Percentiles rank a stretch among this genome's conserved stretches.
Conservation (phyloP, 2,888 invertebrate species). For the Eubasilissa splendida region DNA sequence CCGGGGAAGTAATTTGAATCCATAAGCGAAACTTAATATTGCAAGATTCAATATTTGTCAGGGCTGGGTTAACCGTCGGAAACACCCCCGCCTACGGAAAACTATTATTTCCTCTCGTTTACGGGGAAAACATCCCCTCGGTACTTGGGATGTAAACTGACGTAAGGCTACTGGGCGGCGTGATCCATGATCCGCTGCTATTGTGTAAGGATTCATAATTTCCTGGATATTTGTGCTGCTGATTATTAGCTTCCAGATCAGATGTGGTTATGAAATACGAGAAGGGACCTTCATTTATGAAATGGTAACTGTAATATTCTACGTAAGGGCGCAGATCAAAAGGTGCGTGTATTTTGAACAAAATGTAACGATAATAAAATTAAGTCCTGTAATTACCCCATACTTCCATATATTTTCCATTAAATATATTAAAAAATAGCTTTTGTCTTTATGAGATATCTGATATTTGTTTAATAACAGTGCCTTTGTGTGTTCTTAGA, state of each 20-base stretch:
- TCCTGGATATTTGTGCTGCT: not conserved
- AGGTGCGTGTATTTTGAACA: too few species aligned
- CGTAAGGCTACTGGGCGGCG: not conserved
- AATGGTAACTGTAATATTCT: too few species aligned
- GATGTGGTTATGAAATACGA: constrained; percentile 1
- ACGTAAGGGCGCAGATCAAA: too few species aligned
- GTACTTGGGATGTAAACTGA: not conserved
- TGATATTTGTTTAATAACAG: too few species aligned
- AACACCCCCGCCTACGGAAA: not conserved
- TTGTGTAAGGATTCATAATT: not conserved
- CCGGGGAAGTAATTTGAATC: too few species aligned
- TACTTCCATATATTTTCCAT: too few species aligned
- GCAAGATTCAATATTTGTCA: constrained; percentile 2
- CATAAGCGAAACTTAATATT: not conserved
- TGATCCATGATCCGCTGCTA: not conserved
- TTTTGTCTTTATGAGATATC: too few species aligned
- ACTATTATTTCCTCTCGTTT: constrained; percentile 5
- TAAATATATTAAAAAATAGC: too few species aligned
- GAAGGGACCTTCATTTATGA: not conserved
- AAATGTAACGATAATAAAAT: too few species aligned
- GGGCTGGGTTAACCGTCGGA: not conserved
- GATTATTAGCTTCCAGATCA: not conserved
- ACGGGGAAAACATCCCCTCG: constrained; percentile 1
- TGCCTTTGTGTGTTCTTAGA: too few species aligned
- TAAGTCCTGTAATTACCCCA: too few species aligned